Conservation (phyloP, 2,113 vertebrate genomes). For the Alosa alosa region DNA sequence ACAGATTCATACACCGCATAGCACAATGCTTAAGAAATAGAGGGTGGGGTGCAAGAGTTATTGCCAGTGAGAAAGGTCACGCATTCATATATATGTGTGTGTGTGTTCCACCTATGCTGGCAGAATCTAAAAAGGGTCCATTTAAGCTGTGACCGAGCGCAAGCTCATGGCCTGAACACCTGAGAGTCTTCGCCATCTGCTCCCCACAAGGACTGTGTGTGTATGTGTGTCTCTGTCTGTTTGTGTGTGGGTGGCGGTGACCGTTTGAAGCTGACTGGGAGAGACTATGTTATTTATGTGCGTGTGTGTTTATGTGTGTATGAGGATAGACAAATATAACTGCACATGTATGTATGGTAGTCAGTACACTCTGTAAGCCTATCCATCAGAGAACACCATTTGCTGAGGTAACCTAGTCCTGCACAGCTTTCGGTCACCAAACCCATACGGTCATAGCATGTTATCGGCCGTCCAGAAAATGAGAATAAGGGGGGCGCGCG, state of each 20-base stretch:
- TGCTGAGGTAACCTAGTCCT: background rate
- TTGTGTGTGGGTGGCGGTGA: background rate
- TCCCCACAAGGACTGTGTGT: constrained; percentile 1
- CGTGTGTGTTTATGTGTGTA: background rate
- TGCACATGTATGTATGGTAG: background rate
- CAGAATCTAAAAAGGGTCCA: constrained; percentile 15
- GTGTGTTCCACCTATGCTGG: background rate
- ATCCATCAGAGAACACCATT: background rate
- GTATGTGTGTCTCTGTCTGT: background rate
- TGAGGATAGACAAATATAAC: background rate
- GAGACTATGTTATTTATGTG: background rate
- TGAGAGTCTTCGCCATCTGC: constrained; percentile 37
- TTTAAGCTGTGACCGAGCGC: constrained; percentile 28
- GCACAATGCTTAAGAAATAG: background rate
- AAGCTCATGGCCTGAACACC: constrained; percentile 24
- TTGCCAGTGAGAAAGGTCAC: constrained; percentile 23
- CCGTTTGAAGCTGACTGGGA: background rate
- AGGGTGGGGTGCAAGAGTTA: background rate
- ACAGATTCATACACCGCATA: background rate
- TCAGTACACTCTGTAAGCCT: background rate
- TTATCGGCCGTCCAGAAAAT: background rate
- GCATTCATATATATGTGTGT: constrained; percentile 1
- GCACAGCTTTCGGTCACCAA: background rate
- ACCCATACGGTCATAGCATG: background rate
- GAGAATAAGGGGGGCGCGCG: background rate